A percentile compares a stretch with the other conserved stretches of the same genome.
Conservation (phyloP, 2,113 vertebrate genomes). For the Sterrhoptilus dennistouni region DNA sequence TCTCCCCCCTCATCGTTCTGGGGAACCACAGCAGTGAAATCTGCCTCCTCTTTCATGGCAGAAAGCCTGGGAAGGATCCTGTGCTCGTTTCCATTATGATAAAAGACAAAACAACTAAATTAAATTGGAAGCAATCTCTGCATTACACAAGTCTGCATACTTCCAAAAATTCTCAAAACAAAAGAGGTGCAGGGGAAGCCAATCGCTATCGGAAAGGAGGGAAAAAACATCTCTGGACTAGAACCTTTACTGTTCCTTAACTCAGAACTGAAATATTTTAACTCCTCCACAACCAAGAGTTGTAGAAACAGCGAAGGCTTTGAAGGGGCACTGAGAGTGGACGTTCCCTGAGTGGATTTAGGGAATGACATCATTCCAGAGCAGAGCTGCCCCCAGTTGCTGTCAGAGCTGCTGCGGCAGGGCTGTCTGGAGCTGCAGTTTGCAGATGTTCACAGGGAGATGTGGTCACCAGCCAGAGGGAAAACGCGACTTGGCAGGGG, state of each 20-base stretch:
- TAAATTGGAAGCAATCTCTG: constrained; percentile 83
- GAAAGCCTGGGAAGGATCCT: constrained; percentile 43
- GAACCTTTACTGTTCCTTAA: constrained; percentile 37
- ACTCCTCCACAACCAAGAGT: neutral
- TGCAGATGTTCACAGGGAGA: neutral
- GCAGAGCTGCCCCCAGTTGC: neutral
- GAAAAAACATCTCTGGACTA: neutral
- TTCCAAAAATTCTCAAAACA: constrained; percentile 66
- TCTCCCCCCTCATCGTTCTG: neutral
- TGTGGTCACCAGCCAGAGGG: neutral
- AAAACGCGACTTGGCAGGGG: constrained; percentile 41
- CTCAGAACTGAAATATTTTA: constrained; percentile 70
- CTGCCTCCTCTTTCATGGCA: constrained; percentile 9
- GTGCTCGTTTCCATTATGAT: constrained; percentile 27
- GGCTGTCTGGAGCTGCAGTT: neutral
- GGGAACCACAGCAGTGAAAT: neutral
- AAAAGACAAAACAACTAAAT: constrained; percentile 90
- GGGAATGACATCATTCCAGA: neutral
- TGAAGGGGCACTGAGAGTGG: neutral
- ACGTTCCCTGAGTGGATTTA: neutral
- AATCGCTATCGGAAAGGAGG: neutral
- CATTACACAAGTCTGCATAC: constrained; percentile 57
- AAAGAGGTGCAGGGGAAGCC: constrained; percentile 24
- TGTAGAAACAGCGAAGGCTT: neutral
- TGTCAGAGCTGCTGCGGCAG: neutral